Evolutionary conservation across 2,888 invertebrate species (phyloP).

Genomic region (Tetragonisca angustula): DNA sequence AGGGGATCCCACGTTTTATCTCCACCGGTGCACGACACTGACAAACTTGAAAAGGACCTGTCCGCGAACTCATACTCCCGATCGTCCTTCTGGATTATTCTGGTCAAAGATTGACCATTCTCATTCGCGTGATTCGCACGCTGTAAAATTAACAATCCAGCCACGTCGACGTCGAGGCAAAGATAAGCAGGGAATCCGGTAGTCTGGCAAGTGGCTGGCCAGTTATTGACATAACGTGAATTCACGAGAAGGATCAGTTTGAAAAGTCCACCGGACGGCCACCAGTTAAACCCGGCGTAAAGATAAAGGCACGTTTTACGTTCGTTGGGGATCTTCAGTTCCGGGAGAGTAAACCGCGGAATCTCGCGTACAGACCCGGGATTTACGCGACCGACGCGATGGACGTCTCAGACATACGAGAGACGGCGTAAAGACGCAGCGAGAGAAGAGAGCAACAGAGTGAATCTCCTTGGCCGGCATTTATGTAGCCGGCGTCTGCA

Average conservation of each 20-base stretch:
- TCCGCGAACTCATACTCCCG: neutral
- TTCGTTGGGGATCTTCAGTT: conserved; percentile 43
- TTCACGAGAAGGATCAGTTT: conserved; percentile 47
- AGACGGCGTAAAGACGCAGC: conserved; percentile 28
- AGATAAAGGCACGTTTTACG: conserved; percentile 78
- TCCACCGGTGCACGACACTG: neutral
- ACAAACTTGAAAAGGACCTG: conserved; percentile 1
- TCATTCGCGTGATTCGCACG: neutral
- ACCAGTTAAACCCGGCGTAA: conserved; percentile 78
- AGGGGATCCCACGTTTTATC: neutral
- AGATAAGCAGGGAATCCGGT: conserved; percentile 33
- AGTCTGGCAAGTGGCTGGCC: conserved; percentile 8
- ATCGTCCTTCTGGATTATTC: neutral
- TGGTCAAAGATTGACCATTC: neutral
- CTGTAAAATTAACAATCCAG: conserved; percentile 39
- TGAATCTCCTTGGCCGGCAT: conserved; percentile 67
- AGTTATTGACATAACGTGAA: conserved; percentile 59
- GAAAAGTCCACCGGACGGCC: conserved; percentile 49
- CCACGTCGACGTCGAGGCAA: conserved; percentile 11
- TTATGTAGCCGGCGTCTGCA: conserved; percentile 74
- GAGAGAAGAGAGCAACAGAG: conserved; percentile 41
- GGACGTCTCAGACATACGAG: conserved; percentile 9
- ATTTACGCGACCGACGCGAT: conserved; percentile 64
- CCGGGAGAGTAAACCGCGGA: conserved; percentile 51
- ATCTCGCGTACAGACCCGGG: conserved; percentile 37